These are phyloP conservation scores for Procapra przewalskii DNA, from an alignment of 2,113 vertebrate species.

Conservation along the genomic window DNA sequence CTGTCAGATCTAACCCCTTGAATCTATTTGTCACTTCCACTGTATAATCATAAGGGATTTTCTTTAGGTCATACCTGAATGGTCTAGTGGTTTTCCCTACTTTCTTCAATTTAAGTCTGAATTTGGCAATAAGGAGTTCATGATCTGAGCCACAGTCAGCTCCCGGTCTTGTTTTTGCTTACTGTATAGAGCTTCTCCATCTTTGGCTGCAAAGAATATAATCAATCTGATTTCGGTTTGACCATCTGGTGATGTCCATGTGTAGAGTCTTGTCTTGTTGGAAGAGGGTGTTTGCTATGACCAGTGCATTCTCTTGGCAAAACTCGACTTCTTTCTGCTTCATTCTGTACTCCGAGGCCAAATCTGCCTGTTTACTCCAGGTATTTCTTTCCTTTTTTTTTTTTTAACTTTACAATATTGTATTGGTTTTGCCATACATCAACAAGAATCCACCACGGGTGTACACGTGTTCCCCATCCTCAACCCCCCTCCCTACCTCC, in stretches of 20 bases:
- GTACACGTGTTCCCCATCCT: too few relatives aligned
- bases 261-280: not conserved
- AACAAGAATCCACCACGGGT: too few relatives aligned
- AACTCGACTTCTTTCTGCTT: not conserved
- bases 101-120: not conserved
- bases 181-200: not conserved
- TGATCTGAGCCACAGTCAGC: not conserved
- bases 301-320: not conserved
- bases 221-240: not conserved
- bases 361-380: not conserved
- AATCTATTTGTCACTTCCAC: not conserved
- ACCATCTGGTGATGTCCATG: not conserved
- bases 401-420: too few relatives aligned
- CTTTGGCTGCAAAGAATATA: not conserved
- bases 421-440: too few relatives aligned
- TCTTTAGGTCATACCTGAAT: not conserved
- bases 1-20: not conserved
- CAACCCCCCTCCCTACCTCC: too few relatives aligned
- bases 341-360: not conserved
- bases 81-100: not conserved
- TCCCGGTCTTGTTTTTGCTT: not conserved
- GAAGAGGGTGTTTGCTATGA: not conserved
- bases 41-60: not conserved
- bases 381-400: not conserved
- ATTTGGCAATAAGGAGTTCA: not conserved